These are phyloP conservation scores for Drosophila meridiana DNA, from an alignment of 2,888 invertebrate genomes.

Conservation along the genomic window DNA sequence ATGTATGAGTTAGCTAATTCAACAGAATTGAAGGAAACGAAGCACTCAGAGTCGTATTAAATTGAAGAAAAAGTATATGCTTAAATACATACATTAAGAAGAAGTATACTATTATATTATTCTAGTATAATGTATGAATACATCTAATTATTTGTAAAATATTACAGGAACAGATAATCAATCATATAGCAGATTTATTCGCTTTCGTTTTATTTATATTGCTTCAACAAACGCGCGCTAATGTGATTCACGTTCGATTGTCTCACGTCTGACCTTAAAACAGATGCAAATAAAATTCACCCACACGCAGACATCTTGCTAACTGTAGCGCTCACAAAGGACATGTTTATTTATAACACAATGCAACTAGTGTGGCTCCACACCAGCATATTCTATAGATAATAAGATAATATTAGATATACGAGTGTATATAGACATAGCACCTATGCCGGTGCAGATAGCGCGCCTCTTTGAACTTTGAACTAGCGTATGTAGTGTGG, in stretches of 20 bases:
- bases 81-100: neutral
- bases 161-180: neutral
- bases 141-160: neutral
- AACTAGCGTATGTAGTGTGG: neutral
- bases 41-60: neutral
- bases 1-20: neutral
- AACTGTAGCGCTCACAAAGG: neutral
- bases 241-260: neutral
- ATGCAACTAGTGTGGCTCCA: conserved; percentile 21
- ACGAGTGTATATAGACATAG: neutral
- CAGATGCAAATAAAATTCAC: conserved; percentile 27
- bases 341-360: conserved; percentile 30
- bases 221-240: neutral
- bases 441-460: neutral
- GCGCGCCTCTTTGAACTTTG: conserved; percentile 12
- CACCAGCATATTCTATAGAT: conserved; percentile 31
- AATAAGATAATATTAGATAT: conserved; percentile 46
- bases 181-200: neutral
- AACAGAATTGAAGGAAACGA: neutral
- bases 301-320: neutral
- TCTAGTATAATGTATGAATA: neutral
- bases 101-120: neutral
- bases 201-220: neutral
- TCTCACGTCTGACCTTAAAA: conserved; percentile 20
- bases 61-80: neutral